These are phyloP conservation scores for Jacana jacana DNA, from an alignment of 2,113 vertebrate species.

Conservation along the genomic window DNA sequence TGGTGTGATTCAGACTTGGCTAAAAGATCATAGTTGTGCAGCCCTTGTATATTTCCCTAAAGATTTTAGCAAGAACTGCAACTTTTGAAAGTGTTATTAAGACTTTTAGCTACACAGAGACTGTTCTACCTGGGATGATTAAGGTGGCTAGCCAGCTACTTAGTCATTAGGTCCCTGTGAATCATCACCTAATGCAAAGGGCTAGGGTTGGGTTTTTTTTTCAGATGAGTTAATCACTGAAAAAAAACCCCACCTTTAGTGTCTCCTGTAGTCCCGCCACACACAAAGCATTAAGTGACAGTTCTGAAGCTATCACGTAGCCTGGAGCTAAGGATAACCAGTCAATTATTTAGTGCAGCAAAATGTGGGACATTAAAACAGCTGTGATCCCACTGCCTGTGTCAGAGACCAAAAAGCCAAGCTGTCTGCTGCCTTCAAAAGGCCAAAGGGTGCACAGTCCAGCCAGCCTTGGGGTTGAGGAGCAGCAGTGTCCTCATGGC, in stretches of 20 bases:
- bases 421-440: not conserved
- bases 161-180: not conserved
- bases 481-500: not conserved
- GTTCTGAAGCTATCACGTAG: not conserved
- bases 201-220: not conserved
- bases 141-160: not conserved
- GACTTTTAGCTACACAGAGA: not conserved
- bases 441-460: not conserved
- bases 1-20: not conserved
- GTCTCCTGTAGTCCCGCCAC: not conserved
- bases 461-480: not conserved
- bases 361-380: not conserved
- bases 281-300: not conserved
- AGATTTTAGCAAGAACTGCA: not conserved
- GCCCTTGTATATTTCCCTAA: not conserved
- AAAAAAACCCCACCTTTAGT: not conserved
- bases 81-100: not conserved
- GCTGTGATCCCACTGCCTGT: accelerated
- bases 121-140: not conserved
- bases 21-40: not conserved
- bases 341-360: not conserved
- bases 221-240: not conserved
- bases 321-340: not conserved
- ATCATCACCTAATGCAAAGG: not conserved
- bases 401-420: not conserved